A percentile compares a stretch with the other conserved stretches of the same genome.
phyloP scores from a whole-genome alignment of 2,888 invertebrate species.

The Orthosia gothica region DNA sequence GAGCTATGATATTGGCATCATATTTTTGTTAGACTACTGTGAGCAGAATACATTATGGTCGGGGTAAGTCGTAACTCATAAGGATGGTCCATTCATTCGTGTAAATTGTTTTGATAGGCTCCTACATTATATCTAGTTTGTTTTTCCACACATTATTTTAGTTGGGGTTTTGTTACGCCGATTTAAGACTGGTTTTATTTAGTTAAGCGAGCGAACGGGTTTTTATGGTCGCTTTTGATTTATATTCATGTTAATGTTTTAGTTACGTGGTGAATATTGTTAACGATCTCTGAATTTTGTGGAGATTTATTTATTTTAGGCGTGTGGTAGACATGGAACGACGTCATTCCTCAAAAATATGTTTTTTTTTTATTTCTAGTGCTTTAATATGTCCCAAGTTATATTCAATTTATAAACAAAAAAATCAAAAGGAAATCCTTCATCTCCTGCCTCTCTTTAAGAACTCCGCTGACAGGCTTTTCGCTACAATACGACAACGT shows the following conservation, averaged over 20 bases:
- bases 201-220: constrained; percentile 42
- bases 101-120: constrained; percentile 63
- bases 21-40: constrained; percentile 61
- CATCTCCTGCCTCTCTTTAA: background rate
- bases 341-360: too few relatives aligned
- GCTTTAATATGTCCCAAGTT: too few relatives aligned
- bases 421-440: too few relatives aligned
- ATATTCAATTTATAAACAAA: too few relatives aligned
- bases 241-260: constrained; percentile 38
- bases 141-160: constrained; percentile 52
- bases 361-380: too few relatives aligned
- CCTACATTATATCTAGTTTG: constrained; percentile 40
- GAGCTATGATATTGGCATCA: constrained; percentile 57
- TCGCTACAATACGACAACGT: too few relatives aligned
- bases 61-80: constrained; percentile 31
- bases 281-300: background rate
- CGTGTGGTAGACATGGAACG: background rate
- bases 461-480: too few relatives aligned
- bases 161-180: constrained; percentile 35
- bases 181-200: constrained; percentile 52
- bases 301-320: background rate
- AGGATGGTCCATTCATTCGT: constrained; percentile 55
- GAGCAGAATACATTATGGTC: constrained; percentile 58
- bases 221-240: constrained; percentile 25
- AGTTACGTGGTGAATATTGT: background rate